phyloP scores from a whole-genome alignment of 2,113 vertebrate genomes.

The Mirza zaza region DNA sequence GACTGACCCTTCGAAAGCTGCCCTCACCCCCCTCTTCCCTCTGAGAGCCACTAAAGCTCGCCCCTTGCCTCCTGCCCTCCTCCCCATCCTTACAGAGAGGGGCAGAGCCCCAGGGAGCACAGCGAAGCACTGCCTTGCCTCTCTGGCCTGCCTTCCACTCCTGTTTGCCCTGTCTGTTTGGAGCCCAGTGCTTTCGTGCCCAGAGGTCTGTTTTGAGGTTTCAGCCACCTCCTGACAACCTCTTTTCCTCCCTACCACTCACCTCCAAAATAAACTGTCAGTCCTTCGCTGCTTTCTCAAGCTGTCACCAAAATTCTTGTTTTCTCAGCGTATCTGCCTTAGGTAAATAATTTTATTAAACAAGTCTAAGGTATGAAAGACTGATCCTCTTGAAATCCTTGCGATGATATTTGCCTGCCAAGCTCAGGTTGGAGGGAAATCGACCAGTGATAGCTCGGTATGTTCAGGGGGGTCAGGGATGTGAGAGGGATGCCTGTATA shows the following conservation, averaged over 20 bases:
- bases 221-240: neutral
- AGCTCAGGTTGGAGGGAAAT: neutral
- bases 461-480: neutral
- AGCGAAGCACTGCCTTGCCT: neutral
- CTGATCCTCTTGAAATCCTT: neutral
- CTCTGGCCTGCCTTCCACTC: neutral
- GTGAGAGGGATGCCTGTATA: neutral
- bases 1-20: neutral
- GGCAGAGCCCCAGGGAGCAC: neutral
- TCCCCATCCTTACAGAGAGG: neutral
- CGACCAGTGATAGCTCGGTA: too few species aligned
- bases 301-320: neutral
- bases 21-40: accelerated
- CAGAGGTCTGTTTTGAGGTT: neutral
- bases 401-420: neutral
- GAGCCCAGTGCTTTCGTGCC: accelerated
- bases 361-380: neutral
- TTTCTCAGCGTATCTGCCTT: neutral
- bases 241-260: neutral
- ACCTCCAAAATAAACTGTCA: neutral
- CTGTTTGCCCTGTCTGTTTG: neutral
- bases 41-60: neutral
- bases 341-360: neutral
- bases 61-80: neutral
- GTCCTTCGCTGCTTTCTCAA: neutral